A percentile compares a stretch with the other conserved stretches of the same genome.
phyloP scores from a whole-genome alignment of 2,888 invertebrate species.

The Protodeltote pygarga region DNA sequence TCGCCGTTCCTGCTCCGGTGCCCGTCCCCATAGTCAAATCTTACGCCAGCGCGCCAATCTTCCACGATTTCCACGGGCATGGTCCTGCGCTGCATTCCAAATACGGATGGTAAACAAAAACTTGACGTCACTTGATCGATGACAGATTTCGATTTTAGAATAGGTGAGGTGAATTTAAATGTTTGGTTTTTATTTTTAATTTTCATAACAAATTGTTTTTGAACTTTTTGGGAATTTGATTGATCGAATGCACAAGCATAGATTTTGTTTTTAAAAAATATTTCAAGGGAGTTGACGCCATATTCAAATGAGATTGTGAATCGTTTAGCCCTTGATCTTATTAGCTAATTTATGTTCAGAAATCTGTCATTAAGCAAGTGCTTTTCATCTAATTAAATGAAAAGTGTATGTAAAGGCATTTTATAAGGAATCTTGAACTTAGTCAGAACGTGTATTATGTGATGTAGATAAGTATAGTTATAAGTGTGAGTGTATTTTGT shows the following conservation, averaged over 20 bases:
- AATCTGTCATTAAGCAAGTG: slow-evolving; percentile 46
- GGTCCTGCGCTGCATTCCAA: slow-evolving; percentile 52
- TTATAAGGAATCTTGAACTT: slow-evolving; percentile 62
- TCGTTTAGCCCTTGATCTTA: slow-evolving; percentile 35
- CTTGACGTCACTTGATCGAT: slow-evolving; percentile 47
- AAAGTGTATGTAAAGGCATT: slow-evolving; percentile 58
- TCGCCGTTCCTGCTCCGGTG: slow-evolving; percentile 71
- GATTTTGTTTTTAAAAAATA: too few species aligned
- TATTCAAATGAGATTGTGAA: slow-evolving; percentile 21
- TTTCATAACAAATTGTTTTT: background rate
- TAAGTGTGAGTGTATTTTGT: slow-evolving; percentile 41
- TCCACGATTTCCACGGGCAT: slow-evolving; percentile 46
- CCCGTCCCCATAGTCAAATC: slow-evolving; percentile 68
- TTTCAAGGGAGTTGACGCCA: slow-evolving; percentile 35
- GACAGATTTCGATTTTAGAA: slow-evolving; percentile 24
- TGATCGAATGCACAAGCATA: too few species aligned
- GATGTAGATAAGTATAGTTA: slow-evolving; percentile 69
- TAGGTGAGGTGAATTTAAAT: background rate
- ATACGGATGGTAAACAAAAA: slow-evolving; percentile 63
- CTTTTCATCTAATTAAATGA: slow-evolving; percentile 26
- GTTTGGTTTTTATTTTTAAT: background rate
- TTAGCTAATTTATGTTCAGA: background rate
- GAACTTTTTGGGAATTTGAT: background rate
- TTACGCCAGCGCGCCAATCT: slow-evolving; percentile 50
- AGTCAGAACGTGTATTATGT: slow-evolving; percentile 75